Evolutionary conservation across 1,140 invertebrate genomes (phyloP).

Genomic region (Zeugodacus cucurbitae): DNA sequence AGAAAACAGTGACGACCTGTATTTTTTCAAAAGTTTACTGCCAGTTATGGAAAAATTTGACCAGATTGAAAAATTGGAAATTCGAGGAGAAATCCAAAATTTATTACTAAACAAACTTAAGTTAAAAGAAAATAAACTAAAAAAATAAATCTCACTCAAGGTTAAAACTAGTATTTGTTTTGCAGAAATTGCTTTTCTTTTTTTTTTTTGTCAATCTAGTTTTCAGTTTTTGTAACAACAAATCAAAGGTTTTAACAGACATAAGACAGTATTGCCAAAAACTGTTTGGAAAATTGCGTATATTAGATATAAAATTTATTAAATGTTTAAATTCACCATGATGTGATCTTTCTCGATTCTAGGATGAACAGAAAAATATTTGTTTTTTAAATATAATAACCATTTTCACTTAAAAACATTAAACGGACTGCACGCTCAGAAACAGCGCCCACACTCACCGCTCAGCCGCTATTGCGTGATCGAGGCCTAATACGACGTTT

Average conservation of each 20-base stretch:
- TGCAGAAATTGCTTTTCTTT: neutral
- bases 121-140: neutral
- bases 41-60: neutral
- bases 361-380: too few relatives aligned
- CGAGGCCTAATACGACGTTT: too few relatives aligned
- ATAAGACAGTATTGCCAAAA: neutral
- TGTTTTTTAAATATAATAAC: too few relatives aligned
- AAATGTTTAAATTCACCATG: neutral
- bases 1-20: too few relatives aligned
- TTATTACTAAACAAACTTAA: neutral
- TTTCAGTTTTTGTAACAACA: neutral
- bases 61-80: neutral
- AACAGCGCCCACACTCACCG: too few relatives aligned
- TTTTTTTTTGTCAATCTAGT: neutral
- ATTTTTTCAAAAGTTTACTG: too few relatives aligned
- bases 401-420: too few relatives aligned
- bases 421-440: too few relatives aligned
- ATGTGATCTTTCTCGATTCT: neutral
- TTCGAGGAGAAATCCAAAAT: neutral
- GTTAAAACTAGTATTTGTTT: neutral
- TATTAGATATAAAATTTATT: neutral
- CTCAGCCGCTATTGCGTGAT: too few relatives aligned
- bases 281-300: neutral
- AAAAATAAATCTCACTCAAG: neutral
- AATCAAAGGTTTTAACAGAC: neutral